phyloP scores from a whole-genome alignment of 1,140 invertebrate genomes.

The Megalonaias nervosa region DNA sequence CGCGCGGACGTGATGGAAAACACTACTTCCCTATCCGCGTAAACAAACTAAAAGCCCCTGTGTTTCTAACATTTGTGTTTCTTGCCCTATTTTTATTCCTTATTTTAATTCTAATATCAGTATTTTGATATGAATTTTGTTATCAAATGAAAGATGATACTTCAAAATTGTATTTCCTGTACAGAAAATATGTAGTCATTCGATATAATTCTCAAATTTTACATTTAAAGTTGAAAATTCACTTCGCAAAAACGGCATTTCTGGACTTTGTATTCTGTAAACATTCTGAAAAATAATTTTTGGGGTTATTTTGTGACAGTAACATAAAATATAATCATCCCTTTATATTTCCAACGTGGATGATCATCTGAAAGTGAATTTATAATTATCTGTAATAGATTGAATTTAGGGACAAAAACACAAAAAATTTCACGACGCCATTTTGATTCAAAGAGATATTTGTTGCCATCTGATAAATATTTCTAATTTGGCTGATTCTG shows the following conservation, averaged over 20 bases:
- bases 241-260: conserved; percentile 19
- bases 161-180: conserved; percentile 21
- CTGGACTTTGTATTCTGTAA: conserved; percentile 13
- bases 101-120: neutral
- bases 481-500: too few species aligned
- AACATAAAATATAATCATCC: conserved; percentile 31
- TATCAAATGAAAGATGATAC: conserved; percentile 2
- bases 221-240: conserved; percentile 29
- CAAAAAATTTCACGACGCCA: conserved; percentile 35
- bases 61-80: conserved; percentile 32
- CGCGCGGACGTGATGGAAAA: conserved; percentile 34
- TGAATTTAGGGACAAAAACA: conserved; percentile 29
- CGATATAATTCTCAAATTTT: conserved; percentile 20
- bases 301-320: neutral
- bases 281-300: neutral
- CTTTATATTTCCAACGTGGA: conserved; percentile 10
- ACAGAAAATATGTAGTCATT: conserved; percentile 1
- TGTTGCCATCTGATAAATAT: too few species aligned
- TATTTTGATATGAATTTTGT: neutral
- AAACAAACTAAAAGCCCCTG: neutral
- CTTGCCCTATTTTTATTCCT: conserved; percentile 15
- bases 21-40: neutral
- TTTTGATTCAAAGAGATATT: conserved; percentile 12
- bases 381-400: neutral
- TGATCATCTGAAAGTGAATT: neutral